Percentiles rank a stretch among this genome's conserved stretches.
phyloP scores from a whole-genome alignment of 2,113 vertebrate species.

The Onychostoma macrolepis region DNA sequence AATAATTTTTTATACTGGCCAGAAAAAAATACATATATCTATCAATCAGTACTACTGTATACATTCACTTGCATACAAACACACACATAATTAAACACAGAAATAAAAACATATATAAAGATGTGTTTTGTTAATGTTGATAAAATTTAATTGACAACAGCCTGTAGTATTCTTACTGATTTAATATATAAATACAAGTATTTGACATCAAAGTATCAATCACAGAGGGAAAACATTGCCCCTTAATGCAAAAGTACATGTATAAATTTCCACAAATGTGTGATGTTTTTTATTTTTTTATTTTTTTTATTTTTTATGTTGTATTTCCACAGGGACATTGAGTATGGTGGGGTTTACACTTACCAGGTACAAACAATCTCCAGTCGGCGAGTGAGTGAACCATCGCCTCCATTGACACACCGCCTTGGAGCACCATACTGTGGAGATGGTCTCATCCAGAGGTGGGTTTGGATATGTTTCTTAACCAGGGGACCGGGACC shows the following conservation, averaged over 20 bases:
- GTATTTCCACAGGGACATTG: constrained; percentile 80
- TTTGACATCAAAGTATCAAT: not conserved
- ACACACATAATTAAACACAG: no score
- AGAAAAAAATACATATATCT: no score
- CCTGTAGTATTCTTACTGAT: not conserved
- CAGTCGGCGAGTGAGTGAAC: constrained; percentile 82
- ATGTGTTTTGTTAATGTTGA: not conserved
- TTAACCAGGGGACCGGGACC: not conserved
- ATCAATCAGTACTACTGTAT: no score
- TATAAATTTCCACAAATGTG: not conserved
- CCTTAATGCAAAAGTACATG: not conserved
- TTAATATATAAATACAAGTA: not conserved
- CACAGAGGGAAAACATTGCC: not conserved
- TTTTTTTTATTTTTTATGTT: no score
- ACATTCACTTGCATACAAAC: no score
- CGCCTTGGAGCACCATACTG: constrained; percentile 88
- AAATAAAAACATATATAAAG: no score
- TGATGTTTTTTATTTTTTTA: not conserved
- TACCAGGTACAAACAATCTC: constrained; percentile 87
- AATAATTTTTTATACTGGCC: no score
- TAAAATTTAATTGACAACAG: not conserved
- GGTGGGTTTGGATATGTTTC: constrained; percentile 34
- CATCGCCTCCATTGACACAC: constrained; percentile 83
- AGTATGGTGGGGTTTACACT: constrained; percentile 75
- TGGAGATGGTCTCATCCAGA: constrained; percentile 92